These are phyloP conservation scores for Mesocentrotus franciscanus DNA, from an alignment of 53 echinoderm and acorn worm species.

Conservation along the genomic window DNA sequence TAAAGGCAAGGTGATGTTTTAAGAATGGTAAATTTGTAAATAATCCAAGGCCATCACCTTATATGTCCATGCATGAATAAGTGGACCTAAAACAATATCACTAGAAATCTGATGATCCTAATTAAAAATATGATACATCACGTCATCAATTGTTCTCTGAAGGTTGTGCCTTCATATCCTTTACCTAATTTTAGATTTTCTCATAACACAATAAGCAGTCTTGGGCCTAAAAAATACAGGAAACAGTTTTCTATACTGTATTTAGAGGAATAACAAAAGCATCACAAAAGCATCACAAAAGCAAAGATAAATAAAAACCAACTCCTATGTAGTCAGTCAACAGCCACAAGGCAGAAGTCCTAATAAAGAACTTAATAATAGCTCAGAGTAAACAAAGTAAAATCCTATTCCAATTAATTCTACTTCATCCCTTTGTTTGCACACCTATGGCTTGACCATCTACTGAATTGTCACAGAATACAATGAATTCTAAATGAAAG, in stretches of 20 bases:
- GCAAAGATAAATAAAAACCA: background rate
- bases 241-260: background rate
- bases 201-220: background rate
- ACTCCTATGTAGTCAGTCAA: background rate
- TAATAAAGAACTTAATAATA: background rate
- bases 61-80: background rate
- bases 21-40: background rate
- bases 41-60: background rate
- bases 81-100: background rate
- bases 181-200: background rate
- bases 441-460: background rate
- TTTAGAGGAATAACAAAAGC: background rate
- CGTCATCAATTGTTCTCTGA: background rate
- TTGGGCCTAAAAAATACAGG: background rate
- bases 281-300: background rate
- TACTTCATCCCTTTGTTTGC: background rate
- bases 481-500: background rate
- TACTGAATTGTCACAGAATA: background rate
- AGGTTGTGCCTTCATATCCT: background rate
- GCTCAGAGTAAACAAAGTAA: background rate
- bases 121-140: no score
- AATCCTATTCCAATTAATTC: conserved; percentile 33
- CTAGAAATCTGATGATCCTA: background rate
- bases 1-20: background rate
- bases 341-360: background rate